phyloP scores from a whole-genome alignment of 2,888 invertebrate genomes.

The Athalia cordata region DNA sequence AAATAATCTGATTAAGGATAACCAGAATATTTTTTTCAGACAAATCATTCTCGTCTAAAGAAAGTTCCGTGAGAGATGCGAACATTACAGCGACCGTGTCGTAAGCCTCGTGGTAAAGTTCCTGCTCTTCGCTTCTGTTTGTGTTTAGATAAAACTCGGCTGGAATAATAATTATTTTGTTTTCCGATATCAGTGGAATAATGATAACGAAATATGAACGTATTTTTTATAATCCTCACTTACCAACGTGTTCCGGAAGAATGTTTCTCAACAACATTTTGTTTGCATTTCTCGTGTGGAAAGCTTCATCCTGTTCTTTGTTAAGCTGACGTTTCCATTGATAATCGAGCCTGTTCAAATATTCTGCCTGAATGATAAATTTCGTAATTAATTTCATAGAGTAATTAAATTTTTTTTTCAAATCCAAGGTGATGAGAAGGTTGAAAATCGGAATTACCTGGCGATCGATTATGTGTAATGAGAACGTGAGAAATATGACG shows the following conservation, averaged over 20 bases:
- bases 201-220: conserved; percentile 42
- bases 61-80: conserved; percentile 90
- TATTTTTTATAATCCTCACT: not conserved
- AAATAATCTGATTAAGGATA: conserved; percentile 91
- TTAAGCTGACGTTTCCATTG: conserved; percentile 85
- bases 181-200: not conserved
- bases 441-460: conserved; percentile 75
- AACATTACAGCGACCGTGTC: conserved; percentile 96
- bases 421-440: too few relatives aligned
- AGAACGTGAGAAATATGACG: conserved; percentile 83
- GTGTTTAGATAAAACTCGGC: conserved; percentile 87
- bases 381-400: not conserved
- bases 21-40: conserved; percentile 69
- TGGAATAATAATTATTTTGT: conserved; percentile 68
- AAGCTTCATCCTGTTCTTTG: conserved; percentile 89
- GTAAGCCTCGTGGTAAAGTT: conserved; percentile 92
- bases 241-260: conserved; percentile 93
- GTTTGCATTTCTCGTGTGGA: conserved; percentile 90
- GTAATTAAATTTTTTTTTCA: not conserved
- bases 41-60: conserved; percentile 81
- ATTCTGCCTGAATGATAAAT: conserved; percentile 79
- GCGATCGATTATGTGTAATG: conserved; percentile 89
- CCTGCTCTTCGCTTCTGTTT: conserved; percentile 80
- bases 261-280: conserved; percentile 94
- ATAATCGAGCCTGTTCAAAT: conserved; percentile 90